Evolutionary conservation across 2,113 vertebrate genomes (phyloP).

Genomic region (Halichoerus grypus): DNA sequence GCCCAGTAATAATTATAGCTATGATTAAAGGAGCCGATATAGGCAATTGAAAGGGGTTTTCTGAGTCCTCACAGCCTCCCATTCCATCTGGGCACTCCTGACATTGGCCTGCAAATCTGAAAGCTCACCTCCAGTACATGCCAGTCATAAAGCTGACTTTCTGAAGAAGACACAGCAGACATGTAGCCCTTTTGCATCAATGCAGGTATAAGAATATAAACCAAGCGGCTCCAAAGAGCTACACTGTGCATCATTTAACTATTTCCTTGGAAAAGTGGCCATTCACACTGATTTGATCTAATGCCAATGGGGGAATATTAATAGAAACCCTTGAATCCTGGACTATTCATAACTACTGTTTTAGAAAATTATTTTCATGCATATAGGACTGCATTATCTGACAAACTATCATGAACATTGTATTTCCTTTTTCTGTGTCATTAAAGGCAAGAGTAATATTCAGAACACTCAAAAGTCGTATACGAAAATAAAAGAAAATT

Average conservation of each 20-base stretch:
- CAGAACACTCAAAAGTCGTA: slow-evolving; percentile 39
- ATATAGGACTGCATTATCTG: slow-evolving; percentile 24
- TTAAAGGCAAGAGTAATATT: slow-evolving; percentile 53
- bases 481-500: slow-evolving; percentile 55
- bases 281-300: not conserved
- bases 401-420: not conserved
- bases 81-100: not conserved
- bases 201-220: not conserved
- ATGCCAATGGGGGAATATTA: not conserved
- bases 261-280: not conserved
- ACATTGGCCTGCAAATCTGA: not conserved
- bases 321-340: not conserved
- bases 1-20: not conserved
- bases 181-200: not conserved
- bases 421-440: not conserved
- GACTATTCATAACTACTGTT: slow-evolving; percentile 5
- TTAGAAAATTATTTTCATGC: slow-evolving; percentile 34
- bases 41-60: not conserved
- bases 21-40: not conserved
- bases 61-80: not conserved
- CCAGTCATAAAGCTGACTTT: not conserved
- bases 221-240: not conserved
- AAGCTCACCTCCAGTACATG: not conserved
- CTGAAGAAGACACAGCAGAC: not conserved
- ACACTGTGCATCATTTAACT: not conserved